Evolutionary conservation across 1,140 invertebrate species (phyloP), one percentile per base, ranked within the genome.

Genomic region (Saccostrea echinata): DNA sequence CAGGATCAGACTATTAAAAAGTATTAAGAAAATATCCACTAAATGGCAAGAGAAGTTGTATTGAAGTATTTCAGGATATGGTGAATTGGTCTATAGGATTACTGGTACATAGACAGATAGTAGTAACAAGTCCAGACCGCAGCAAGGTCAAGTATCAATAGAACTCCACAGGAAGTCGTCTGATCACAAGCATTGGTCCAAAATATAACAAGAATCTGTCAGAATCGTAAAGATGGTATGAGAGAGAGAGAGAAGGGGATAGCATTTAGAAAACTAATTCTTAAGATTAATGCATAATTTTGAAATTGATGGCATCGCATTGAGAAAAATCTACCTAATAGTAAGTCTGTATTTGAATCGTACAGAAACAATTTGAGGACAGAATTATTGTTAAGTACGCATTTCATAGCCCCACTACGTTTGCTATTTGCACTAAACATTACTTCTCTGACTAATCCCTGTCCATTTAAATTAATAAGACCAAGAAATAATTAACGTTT

Each of bases 1-100:
- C 35, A 83, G 51, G 81, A 83, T 83, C 51, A 52, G 35, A 52
- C 51, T 83, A 51, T 51, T 83, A 83, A 83, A 83, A 52, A 52
- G 81, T 52, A 83, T 52, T 52, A 83, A 83, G 35, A 52, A 82
- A 82, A 83, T 51, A 83, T 53, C 35, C 51, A 52, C 51, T 83
- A 52, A 83, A 83, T 83, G 81, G 35, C 43, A 53, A 83, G 33
- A 80, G 16, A 51, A 83, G 81, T 83, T 83, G 27, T 27, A 76
- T 76, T 76, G 24, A 76, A 76, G 24, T 30, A 76, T 76, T 33
- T 76, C 27, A 16, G 68, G 68, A 76, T 76, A 76, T 76, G 68
- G 68, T 27, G 27, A 76, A 76, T 30, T 76, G 68, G 68, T 24
- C 33, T 76, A 76, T 76, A 27, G 68, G 68, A 76, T 76, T 76